Evolutionary conservation across 2,797 vertebrate species (phyloP).

Genomic region (Sebastes kiyomatsui): DNA sequence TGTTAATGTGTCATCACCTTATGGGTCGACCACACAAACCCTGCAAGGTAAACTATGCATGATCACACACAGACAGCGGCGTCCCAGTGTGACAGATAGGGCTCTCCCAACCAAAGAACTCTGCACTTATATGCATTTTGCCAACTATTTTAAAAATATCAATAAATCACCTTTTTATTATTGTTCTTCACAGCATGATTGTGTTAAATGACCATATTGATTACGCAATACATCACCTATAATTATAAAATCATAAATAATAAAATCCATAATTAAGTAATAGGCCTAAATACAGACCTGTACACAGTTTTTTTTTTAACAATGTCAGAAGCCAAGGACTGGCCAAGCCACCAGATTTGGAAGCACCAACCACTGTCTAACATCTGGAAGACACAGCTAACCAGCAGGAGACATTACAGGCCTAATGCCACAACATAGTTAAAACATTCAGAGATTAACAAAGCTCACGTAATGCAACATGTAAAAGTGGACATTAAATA

Average conservation of each 20-base stretch:
- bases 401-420: slow-evolving; percentile 10
- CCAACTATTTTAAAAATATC: neutral
- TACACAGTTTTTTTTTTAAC: slow-evolving; percentile 1
- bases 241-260: neutral
- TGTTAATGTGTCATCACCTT: slow-evolving; percentile 24
- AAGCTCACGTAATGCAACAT: slow-evolving; percentile 51
- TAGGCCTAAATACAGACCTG: slow-evolving; percentile 13
- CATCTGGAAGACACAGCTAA: slow-evolving; percentile 2
- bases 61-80: slow-evolving; percentile 47
- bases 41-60: slow-evolving; percentile 62
- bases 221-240: neutral
- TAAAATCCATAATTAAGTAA: neutral
- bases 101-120: slow-evolving; percentile 1
- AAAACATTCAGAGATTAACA: slow-evolving; percentile 54
- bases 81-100: slow-evolving; percentile 20
- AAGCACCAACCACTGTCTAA: neutral
- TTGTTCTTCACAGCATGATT: slow-evolving; percentile 10
- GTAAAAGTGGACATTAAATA: slow-evolving; percentile 29
- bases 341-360: neutral
- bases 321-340: slow-evolving; percentile 1
- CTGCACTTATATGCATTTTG: neutral
- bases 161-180: slow-evolving; percentile 3
- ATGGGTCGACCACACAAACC: slow-evolving; percentile 16
- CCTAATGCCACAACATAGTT: slow-evolving; percentile 11
- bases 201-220: slow-evolving; percentile 2